Evolutionary conservation across 37 sponge, comb jelly and placozoan species (phyloP).

Genomic region (Cliona cf. orientalis): DNA sequence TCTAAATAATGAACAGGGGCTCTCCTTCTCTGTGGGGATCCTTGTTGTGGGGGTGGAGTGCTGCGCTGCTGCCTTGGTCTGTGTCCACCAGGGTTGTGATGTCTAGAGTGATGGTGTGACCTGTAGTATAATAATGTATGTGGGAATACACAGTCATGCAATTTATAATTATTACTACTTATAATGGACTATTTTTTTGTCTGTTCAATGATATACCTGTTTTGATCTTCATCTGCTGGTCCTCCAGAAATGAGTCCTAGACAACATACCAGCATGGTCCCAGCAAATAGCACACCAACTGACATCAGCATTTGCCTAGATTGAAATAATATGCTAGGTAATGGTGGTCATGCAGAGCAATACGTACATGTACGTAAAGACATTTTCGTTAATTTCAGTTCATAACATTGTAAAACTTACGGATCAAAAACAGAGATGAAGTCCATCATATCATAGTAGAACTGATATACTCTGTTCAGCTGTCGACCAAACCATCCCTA

Average conservation of each 20-base stretch:
- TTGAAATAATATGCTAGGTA: background rate
- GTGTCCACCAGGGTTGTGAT: too few species aligned
- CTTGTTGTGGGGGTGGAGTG: too few species aligned
- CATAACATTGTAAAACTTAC: slow-evolving; percentile 6
- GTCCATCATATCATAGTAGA: background rate
- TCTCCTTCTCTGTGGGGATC: too few species aligned
- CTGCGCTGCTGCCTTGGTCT: too few species aligned
- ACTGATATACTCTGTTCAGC: background rate
- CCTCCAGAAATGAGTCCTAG: background rate
- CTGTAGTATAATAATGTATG: too few species aligned
- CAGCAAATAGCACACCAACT: background rate
- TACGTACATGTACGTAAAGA: background rate
- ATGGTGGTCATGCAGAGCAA: background rate
- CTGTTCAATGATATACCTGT: too few species aligned
- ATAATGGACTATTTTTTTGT: too few species aligned
- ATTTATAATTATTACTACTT: too few species aligned
- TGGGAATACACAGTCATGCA: too few species aligned
- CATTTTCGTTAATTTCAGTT: background rate
- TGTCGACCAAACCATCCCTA: slow-evolving; percentile 13
- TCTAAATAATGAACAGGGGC: slow-evolving; percentile 1
- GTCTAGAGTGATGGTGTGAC: too few species aligned
- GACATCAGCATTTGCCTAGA: background rate
- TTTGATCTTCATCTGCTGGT: background rate
- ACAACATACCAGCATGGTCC: background rate
- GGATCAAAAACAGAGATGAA: background rate